Evolutionary conservation across 1,140 invertebrate species (phyloP).

Genomic region (Drosophila lowei): DNA sequence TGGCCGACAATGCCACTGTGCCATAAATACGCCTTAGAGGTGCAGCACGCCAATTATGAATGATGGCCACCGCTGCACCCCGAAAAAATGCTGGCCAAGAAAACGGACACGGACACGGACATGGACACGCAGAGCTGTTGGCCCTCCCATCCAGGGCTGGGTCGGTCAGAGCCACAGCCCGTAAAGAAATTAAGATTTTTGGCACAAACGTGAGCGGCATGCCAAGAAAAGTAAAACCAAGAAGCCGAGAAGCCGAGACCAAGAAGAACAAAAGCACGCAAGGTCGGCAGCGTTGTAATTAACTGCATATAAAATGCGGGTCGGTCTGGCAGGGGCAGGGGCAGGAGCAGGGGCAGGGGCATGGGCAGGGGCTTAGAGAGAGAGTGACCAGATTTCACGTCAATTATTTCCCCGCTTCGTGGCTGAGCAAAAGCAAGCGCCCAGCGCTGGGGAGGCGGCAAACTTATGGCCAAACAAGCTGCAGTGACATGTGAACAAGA

Average conservation of each 20-base stretch:
- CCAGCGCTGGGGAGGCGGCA: slow-evolving; percentile 18
- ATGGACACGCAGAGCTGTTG: slow-evolving; percentile 64
- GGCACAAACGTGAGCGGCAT: slow-evolving; percentile 72
- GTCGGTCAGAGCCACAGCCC: slow-evolving; percentile 12
- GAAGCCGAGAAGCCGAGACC: slow-evolving; percentile 23
- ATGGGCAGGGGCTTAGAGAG: not conserved
- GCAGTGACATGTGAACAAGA: slow-evolving; percentile 62
- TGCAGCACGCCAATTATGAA: slow-evolving; percentile 75
- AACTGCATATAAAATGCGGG: slow-evolving; percentile 62
- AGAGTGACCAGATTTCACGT: slow-evolving; percentile 59
- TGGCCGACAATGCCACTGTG: slow-evolving; percentile 42
- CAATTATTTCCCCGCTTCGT: slow-evolving; percentile 56
- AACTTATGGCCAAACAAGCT: slow-evolving; percentile 64
- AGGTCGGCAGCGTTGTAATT: slow-evolving; percentile 70
- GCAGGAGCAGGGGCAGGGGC: too few relatives aligned
- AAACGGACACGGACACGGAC: slow-evolving; percentile 55
- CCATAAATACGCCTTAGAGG: slow-evolving; percentile 65
- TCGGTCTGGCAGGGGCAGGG: not conserved
- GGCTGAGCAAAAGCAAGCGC: slow-evolving; percentile 31
- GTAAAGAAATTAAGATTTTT: slow-evolving; percentile 79
- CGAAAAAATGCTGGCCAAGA: slow-evolving; percentile 40
- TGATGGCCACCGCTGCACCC: slow-evolving; percentile 69
- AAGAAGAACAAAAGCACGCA: slow-evolving; percentile 63
- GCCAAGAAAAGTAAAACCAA: slow-evolving; percentile 50
- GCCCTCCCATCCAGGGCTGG: slow-evolving; percentile 7